Base-by-base conservation (phyloP, 2,888 invertebrate genomes). In the Glaucopsyche alexis region DNA sequence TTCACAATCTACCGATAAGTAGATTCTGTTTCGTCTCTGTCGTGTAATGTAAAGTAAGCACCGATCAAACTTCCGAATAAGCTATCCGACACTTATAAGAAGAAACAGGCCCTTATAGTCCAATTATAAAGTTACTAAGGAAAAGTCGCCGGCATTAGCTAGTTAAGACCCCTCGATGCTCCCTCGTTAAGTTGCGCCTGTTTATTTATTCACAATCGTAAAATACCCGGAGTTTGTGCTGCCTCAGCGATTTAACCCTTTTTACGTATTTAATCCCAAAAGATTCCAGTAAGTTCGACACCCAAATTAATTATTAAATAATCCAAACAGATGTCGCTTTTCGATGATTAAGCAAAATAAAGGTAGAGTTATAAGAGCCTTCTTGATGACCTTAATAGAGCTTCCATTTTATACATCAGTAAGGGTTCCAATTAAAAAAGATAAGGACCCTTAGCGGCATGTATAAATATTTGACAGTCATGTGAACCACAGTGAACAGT, bases 221-320 rank as follows among this genome's bases (percentile, higher is more conserved):
- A 60, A 60, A 38, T 60, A 60, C 29, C 60, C 60, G 1, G 29
- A 38, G 29, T 38, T 60, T 7, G 47, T 47, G 60, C 60, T 29
- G 60, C 29, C 60, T 60, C 60, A 60, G 29, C 60, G 29, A 60
- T 60, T 60, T 38, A 60, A 60, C 60, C 60, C 60, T 60, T 60
- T 42, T 66, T 66, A 66, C 66, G 66, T 66, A 66, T 42, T 66
- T 66, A 66, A 16, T n/a, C 66, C 42, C 16, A 9, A 66, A 66
- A 66, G 16, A 66, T 66, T 66, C 66, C 40, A 66, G 66, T 66
- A 40, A 66, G 42, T 66, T 66, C 40, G 9, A n/a, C 66, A 42
- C 42, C 66, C 66, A 66, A 42, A 42, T 66, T 66, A 66, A 66
- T 66, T 16, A 42, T 66, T 66, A 66, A 66, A 66, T 66, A 42